Evolutionary conservation across 2,888 invertebrate genomes (phyloP), one percentile per base, ranked within the genome.

Genomic region (Scrobipalpa atriplicella): DNA sequence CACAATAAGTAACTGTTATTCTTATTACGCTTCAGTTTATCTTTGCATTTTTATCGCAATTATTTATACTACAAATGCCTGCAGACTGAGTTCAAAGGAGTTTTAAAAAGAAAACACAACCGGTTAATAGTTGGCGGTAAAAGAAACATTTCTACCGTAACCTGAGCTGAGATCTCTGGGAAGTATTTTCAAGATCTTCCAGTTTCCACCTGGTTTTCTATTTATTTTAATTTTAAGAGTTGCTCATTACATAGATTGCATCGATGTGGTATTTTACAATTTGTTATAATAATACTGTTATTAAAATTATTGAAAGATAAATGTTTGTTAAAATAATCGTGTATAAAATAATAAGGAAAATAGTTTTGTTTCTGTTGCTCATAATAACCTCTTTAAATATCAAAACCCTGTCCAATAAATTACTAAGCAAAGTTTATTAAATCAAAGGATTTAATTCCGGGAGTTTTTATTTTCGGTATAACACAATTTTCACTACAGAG

Each of bases 361-460:
- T n/a, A n/a, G n/a, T n/a, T n/a, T n/a, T n/a, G n/a, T n/a, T n/a
- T n/a, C n/a, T n/a, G n/a, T n/a, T n/a, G n/a, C n/a, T n/a, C n/a
- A n/a, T n/a, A n/a, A n/a, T n/a, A n/a, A n/a, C n/a, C n/a, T n/a
- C 29, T 61, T 6, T 3, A 16, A 21, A 61, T n/a, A 61, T 61
- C 1, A 39, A 61, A 61, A 13, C 61, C 8, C 5, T 36, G 47
- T 58, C 29, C 36, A 18, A 13, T 41, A 21, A 64, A 64, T 41
- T 39, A 66, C 78, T n/a, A n/a, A n/a, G n/a, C 74, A 78, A 78
- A 78, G 77, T 77, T 78, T 74, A 79, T 80, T 77, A 76, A 75
- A 67, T 72, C 75, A 80, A 79, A 79, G 78, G 79, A 79, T 79
- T 81, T 79, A 79, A 81, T 80, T 79, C 78, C 74, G 81, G 76